Base-by-base conservation (phyloP, 2,797 vertebrate genomes). In the Delichon dasypus region DNA sequence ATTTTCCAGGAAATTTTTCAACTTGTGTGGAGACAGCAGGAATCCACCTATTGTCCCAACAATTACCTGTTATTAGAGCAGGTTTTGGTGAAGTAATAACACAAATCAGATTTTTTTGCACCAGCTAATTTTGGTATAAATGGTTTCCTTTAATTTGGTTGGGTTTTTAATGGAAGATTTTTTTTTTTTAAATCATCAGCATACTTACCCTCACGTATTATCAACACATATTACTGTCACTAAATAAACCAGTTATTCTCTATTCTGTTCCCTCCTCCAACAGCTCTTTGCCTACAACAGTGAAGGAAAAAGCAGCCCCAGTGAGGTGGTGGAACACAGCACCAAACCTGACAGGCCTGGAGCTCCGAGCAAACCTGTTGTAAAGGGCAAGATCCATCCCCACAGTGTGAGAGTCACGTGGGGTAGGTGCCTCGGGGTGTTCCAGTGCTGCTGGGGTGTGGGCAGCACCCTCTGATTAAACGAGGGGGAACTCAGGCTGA, bases 291-390 rank as follows among this genome's bases (percentile, higher is more conserved):
- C 97, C 44, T 97, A 97, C 61, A 98, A 98, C 94, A 94, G 85
- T 23, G 98, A 98, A 96, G 98, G 98, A 89, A 98, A 96, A 95
- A 98, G 98, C 68, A 97, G 91, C n/a, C 96, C 98, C 50, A 98
- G 98, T 70, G 95, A 97, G 72, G 96, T 98, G 54, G 97, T 98
- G 51, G 98, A 98, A 30, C 98, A 97, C 94, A 97, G 96, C 87
- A 98, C 98, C 54, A 92, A 87, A 34, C 98, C 98, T 40, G 98
- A 98, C 89, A 98, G 96, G 71, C 98, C 98, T 27, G 96, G 97
- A 38, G 80, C 97, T 12, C 98, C 98, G 0, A 89, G 96, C 79
- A 98, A 97, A 90, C 98, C 97, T 11, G 21, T 87, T 11, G 75
- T 98, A 15, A 98, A 98, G 82, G 97, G 97, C 94, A 97, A 97